phyloP scores from a whole-genome alignment of 2,113 vertebrate genomes.

The Rhinoderma darwinii region DNA sequence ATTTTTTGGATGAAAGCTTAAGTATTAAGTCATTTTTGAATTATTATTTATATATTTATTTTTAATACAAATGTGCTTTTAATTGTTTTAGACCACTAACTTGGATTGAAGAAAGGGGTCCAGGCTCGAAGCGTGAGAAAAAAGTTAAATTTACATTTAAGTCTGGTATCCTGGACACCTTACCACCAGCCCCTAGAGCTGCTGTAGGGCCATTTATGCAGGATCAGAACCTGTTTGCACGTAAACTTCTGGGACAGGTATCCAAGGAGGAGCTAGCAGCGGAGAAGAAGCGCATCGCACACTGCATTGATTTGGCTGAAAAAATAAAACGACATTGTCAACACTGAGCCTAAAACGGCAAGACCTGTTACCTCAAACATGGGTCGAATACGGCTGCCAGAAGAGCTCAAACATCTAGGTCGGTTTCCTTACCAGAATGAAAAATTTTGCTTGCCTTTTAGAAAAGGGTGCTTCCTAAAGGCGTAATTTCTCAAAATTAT shows the following conservation, averaged over 20 bases:
- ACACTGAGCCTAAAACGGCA: not conserved
- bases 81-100: constrained; percentile 76
- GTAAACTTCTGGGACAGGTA: constrained; percentile 82
- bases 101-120: constrained; percentile 90
- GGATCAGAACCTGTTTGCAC: constrained; percentile 85
- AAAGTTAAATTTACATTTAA: constrained; percentile 85
- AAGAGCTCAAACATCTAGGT: not conserved
- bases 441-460: not conserved
- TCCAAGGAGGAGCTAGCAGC: constrained; percentile 74
- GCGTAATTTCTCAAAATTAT: too few species aligned
- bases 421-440: not conserved
- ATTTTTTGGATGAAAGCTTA: too few species aligned
- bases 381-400: not conserved
- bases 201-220: constrained; percentile 89
- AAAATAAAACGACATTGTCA: constrained; percentile 77
- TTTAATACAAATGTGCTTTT: not conserved
- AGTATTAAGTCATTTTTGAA: too few species aligned
- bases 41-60: too few species aligned
- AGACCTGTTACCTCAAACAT: not conserved
- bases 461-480: not conserved
- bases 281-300: constrained; percentile 81
- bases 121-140: constrained; percentile 80
- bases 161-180: constrained; percentile 77
- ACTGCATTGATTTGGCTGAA: constrained; percentile 83
- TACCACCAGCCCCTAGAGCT: constrained; percentile 75